Conservation (phyloP, 2,888 invertebrate species). For the Ethmia dodecea region DNA sequence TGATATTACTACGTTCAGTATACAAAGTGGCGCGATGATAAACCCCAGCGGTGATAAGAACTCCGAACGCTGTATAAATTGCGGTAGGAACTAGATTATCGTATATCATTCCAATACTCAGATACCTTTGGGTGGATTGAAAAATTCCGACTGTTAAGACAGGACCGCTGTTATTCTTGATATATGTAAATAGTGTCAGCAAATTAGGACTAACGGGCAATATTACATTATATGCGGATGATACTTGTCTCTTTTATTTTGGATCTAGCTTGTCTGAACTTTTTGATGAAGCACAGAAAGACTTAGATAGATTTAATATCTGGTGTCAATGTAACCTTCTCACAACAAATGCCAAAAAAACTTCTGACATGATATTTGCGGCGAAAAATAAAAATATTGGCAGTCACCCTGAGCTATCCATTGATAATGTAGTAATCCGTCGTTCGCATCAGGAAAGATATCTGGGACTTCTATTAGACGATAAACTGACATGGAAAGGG, state of each 20-base stretch:
- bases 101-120: no score
- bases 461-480: background rate
- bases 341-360: background rate
- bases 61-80: no score
- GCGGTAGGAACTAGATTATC: no score
- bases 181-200: background rate
- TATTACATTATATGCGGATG: background rate
- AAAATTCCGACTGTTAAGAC: no score
- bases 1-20: no score
- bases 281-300: background rate
- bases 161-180: background rate
- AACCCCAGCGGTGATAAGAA: no score
- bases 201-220: background rate
- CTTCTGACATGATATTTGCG: background rate
- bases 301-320: background rate
- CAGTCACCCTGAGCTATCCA: background rate
- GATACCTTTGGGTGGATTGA: no score
- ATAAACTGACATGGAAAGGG: background rate
- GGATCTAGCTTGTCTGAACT: background rate
- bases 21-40: no score
- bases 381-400: background rate
- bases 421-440: background rate
- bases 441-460: background rate
- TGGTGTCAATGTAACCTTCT: background rate
- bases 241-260: background rate